phyloP scores from a whole-genome alignment of 2,113 vertebrate genomes.

The Callorhinus ursinus region DNA sequence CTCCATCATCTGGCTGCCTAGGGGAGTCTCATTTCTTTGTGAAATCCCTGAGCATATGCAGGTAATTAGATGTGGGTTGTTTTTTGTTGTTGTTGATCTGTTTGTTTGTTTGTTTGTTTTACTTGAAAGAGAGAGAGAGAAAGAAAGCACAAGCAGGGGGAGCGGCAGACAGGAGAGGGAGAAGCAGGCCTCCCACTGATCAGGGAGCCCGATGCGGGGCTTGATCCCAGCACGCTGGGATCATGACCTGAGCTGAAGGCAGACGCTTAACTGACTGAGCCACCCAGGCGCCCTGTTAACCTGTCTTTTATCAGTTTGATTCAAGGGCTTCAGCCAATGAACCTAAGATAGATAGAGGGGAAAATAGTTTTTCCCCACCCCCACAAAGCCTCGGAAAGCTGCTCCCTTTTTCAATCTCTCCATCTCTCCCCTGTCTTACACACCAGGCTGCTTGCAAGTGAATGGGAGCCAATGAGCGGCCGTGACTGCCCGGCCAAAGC shows the following conservation, averaged over 20 bases:
- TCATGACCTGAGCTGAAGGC: no score
- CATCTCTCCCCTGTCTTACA: background rate
- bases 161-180: no score
- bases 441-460: background rate
- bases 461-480: background rate
- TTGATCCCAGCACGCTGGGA: no score
- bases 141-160: no score
- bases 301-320: background rate
- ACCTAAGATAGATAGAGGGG: background rate
- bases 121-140: no score
- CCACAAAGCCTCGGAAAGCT: background rate
- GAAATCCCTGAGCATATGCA: background rate
- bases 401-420: background rate
- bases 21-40: background rate
- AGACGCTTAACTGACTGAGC: no score
- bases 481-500: background rate
- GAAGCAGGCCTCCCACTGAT: no score
- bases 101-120: background rate
- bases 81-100: no score
- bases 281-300: background rate
- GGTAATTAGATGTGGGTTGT: background rate
- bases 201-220: no score
- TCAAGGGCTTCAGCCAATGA: background rate
- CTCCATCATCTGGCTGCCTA: background rate
- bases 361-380: background rate